Evolutionary conservation across 1,140 invertebrate species (phyloP).

Genomic region (Akabosia matsudoensis): DNA sequence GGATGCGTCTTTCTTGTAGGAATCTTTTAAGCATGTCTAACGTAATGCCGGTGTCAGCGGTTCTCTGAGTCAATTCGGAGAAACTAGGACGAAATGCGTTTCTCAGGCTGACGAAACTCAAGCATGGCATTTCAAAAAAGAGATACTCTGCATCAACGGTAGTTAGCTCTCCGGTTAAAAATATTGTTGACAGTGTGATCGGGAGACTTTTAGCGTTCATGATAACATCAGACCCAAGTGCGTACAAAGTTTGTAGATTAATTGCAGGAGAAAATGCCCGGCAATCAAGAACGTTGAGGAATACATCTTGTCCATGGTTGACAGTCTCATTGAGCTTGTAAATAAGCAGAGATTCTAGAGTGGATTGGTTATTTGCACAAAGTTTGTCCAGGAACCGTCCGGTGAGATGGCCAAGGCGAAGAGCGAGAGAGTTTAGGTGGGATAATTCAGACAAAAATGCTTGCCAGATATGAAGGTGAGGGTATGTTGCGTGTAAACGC

Average conservation of each 20-base stretch:
- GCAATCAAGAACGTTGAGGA: background rate
- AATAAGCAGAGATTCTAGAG: background rate
- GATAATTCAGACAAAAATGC: background rate
- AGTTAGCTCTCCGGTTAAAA: background rate
- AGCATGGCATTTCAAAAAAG: background rate
- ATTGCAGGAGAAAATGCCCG: background rate
- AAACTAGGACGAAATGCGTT: conserved; percentile 7
- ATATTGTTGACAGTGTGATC: background rate
- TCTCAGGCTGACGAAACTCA: background rate
- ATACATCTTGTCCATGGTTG: background rate
- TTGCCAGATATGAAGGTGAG: background rate
- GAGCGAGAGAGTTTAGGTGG: background rate
- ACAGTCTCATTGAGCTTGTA: background rate
- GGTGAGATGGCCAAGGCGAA: background rate
- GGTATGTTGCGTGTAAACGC: background rate
- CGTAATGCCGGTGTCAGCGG: too few species aligned
- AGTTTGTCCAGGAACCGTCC: background rate
- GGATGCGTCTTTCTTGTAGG: background rate
- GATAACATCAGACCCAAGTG: background rate
- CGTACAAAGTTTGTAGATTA: background rate
- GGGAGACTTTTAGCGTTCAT: background rate
- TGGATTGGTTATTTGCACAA: background rate
- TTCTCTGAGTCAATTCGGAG: too few species aligned
- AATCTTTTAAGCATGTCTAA: background rate
- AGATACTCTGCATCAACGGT: background rate